Percentiles rank a stretch among this genome's conserved stretches.
Evolutionary conservation across 2,888 invertebrate species (phyloP).

Genomic region (Vandiemenella viatica): DNA sequence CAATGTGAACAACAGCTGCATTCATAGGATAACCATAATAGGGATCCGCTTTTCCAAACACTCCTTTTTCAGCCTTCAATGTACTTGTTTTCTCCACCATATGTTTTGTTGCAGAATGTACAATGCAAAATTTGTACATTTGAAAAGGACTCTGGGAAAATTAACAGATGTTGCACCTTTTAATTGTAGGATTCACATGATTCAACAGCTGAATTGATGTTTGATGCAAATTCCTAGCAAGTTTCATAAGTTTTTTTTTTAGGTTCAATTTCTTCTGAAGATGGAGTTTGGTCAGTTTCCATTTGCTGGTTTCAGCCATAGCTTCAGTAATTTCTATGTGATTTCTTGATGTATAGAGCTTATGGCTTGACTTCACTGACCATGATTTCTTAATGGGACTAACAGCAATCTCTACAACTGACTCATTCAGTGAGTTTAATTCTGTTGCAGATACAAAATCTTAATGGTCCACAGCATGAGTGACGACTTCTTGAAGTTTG

Average conservation of each 20-base stretch:
- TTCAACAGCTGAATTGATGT: not conserved
- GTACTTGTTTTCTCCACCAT: not conserved
- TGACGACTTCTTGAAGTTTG: no score
- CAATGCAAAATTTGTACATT: not conserved
- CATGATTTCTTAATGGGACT: not conserved
- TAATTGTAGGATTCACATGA: not conserved
- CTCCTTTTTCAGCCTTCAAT: not conserved
- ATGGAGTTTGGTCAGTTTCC: not conserved
- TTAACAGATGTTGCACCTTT: not conserved
- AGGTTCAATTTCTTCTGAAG: not conserved
- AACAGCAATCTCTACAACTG: not conserved
- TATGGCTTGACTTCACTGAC: slow-evolving; percentile 1
- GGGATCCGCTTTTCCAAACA: not conserved
- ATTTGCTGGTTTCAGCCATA: not conserved
- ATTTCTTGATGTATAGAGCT: not conserved
- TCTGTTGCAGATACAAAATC: no score
- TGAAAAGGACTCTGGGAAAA: not conserved
- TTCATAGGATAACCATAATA: no score
- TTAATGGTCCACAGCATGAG: no score
- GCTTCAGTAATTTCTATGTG: not conserved
- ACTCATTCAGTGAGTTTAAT: not conserved
- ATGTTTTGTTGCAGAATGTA: not conserved
- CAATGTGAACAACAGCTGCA: no score
- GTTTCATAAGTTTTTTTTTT: not conserved
- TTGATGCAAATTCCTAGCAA: not conserved